phyloP scores from a whole-genome alignment of 2,797 vertebrate species.

The Myripristis murdjan region DNA sequence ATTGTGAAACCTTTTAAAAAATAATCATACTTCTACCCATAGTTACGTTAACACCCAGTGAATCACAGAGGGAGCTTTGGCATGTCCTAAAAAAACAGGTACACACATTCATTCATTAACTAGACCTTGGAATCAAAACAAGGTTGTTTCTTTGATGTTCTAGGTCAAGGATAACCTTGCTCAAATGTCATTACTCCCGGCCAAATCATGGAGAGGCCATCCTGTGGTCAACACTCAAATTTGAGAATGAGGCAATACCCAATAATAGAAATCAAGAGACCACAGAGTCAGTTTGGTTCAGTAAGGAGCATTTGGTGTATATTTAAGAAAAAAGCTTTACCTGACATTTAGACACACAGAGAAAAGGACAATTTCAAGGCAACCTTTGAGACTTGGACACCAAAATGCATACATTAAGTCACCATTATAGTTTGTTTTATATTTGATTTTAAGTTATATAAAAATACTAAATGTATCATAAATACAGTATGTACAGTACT shows the following conservation, averaged over 20 bases:
- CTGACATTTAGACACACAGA: background rate
- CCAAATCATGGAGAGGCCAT: conserved; percentile 4
- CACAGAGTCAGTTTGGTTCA: background rate
- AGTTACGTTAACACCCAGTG: background rate
- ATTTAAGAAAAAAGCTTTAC: background rate
- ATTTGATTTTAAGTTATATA: conserved; percentile 29
- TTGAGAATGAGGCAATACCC: background rate
- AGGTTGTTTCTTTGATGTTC: background rate
- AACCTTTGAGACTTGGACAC: background rate
- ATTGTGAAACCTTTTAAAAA: background rate
- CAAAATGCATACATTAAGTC: conserved; percentile 1
- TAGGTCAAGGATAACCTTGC: conserved; percentile 34
- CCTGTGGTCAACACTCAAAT: background rate
- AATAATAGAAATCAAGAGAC: background rate
- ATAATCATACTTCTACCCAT: background rate
- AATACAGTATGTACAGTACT: conserved; percentile 69
- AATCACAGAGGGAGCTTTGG: background rate
- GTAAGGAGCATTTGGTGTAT: background rate
- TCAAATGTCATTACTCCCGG: background rate
- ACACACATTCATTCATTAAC: conserved; percentile 16
- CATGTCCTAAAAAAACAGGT: background rate
- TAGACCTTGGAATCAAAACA: conserved; percentile 11
- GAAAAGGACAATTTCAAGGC: background rate
- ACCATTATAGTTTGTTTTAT: conserved; percentile 30
- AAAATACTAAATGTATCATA: conserved; percentile 52